Base-by-base conservation (phyloP, 2,113 vertebrate genomes). In the Nothoprocta perdicaria region DNA sequence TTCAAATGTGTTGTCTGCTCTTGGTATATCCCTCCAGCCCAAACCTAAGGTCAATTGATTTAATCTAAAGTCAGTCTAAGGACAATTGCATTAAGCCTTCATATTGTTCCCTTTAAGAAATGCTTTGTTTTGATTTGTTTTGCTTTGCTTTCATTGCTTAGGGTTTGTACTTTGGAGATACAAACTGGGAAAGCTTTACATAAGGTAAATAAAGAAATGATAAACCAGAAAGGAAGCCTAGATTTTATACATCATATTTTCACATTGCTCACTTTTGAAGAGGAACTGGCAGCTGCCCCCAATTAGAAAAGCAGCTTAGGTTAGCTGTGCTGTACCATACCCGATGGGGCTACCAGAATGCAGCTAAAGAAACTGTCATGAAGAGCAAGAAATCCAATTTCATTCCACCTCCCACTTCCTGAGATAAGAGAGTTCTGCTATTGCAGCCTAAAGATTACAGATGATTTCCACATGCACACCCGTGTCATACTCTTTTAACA, bases 381-480 rank as follows among this genome's bases (percentile, higher is more conserved):
- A 85, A 78, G 3, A 87, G 48, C 50, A 92, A 88, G 72, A 93
- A 96, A 94, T 91, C 71, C 86, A 96, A 95, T 94, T 95, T 90
- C 84, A 94, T 94, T 87, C 69, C 29, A 80, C 63, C 83, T 84
- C 73, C 65, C 83, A 80, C 1, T 0, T 77, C 3, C 10, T 31
- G 48, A 94, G 93, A 95, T 95, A 95, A 95, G 86, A 87, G 78
- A 94, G 71, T 78, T 91, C 52, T 89, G 87, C 73, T 88, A 35
- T 91, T 93, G 78, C 90, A 92, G 60, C 45, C 83, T 92, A 84
- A 91, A 94, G 93, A 89, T 95, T 95, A 86, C 90, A 80, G 88
- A 94, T 92, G 67, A 45, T 92, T 96, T 91, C 66, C 71, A 89
- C 82, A 61, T 63, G 75, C 92, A 89, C 68, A 88, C 15, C 50